phyloP scores from a whole-genome alignment of 2,797 vertebrate species.

The Phataginus tetradactyla region DNA sequence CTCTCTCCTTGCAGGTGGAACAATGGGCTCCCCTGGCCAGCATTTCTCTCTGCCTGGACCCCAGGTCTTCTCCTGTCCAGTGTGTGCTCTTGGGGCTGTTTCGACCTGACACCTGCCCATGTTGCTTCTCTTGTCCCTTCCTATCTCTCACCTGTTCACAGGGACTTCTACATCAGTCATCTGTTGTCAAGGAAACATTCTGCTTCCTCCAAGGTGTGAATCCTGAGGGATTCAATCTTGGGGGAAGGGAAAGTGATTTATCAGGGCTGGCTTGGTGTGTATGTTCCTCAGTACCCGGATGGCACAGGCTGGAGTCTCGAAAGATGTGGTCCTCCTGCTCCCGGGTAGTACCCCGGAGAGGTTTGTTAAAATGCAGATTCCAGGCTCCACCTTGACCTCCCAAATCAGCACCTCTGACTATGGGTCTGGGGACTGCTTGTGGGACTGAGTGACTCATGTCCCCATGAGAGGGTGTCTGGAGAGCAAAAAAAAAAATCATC shows the following conservation, averaged over 20 bases:
- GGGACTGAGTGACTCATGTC: not conserved
- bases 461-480: not conserved
- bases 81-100: not conserved
- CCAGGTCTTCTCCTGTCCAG: not conserved
- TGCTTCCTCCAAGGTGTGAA: slow-evolving; percentile 50
- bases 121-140: slow-evolving; percentile 58
- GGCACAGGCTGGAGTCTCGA: not conserved
- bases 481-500: not conserved
- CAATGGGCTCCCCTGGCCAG: not conserved
- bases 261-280: not conserved
- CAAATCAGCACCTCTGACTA: not conserved
- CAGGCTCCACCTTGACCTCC: not conserved
- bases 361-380: not conserved
- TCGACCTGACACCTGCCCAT: slow-evolving; percentile 42
- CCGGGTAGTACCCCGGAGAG: not conserved
- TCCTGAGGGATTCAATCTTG: not conserved
- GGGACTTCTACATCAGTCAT: slow-evolving; percentile 71
- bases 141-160: slow-evolving; percentile 70
- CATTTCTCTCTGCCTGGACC: not conserved
- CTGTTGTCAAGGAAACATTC: slow-evolving; percentile 70
- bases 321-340: not conserved
- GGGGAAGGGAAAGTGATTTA: not conserved
- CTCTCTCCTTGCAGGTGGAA: not conserved
- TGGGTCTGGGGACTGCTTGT: not conserved
- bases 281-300: not conserved